These are phyloP conservation scores for Tromatobia lineatoria DNA, from an alignment of 2,888 invertebrate genomes.

Conservation along the genomic window DNA sequence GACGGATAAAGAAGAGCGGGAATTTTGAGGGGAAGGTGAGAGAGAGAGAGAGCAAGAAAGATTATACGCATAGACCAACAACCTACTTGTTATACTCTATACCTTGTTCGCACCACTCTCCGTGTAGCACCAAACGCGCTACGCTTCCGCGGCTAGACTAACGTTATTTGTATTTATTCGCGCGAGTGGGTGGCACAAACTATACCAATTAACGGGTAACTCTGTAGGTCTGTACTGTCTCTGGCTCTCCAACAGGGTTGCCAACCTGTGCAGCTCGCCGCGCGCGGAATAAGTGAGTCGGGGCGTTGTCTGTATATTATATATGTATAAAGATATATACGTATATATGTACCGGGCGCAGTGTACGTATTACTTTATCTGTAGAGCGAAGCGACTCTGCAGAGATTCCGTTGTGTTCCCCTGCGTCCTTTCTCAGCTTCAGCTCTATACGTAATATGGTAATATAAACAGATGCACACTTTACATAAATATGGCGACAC, in stretches of 20 bases:
- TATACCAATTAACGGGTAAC: conserved; percentile 64
- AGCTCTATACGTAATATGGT: conserved; percentile 25
- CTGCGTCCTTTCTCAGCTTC: conserved; percentile 12
- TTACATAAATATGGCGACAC: conserved; percentile 32
- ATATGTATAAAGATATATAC: not conserved
- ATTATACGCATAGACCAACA: conserved; percentile 12
- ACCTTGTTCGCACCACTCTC: not conserved
- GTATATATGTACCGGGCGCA: not conserved
- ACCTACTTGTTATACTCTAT: conserved; percentile 10
- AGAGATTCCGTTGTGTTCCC: conserved; percentile 14
- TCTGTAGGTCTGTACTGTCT: conserved; percentile 35
- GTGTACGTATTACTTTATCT: not conserved
- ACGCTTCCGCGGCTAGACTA: conserved; percentile 24
- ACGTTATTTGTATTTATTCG: conserved; percentile 47
- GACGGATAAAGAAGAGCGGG: not conserved
- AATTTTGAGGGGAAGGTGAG: not conserved
- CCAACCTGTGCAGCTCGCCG: conserved; percentile 14
- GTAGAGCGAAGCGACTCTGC: not conserved
- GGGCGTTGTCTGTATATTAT: conserved; percentile 16
- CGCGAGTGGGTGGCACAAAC: conserved; percentile 51
- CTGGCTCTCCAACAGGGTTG: conserved; percentile 13
- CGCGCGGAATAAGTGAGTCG: conserved; percentile 15
- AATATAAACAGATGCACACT: conserved; percentile 40
- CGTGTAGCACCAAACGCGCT: not conserved
- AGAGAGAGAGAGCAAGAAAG: conserved; percentile 7